Conservation (phyloP, 1,140 invertebrate species). For the Meloidogyne exigua region DNA sequence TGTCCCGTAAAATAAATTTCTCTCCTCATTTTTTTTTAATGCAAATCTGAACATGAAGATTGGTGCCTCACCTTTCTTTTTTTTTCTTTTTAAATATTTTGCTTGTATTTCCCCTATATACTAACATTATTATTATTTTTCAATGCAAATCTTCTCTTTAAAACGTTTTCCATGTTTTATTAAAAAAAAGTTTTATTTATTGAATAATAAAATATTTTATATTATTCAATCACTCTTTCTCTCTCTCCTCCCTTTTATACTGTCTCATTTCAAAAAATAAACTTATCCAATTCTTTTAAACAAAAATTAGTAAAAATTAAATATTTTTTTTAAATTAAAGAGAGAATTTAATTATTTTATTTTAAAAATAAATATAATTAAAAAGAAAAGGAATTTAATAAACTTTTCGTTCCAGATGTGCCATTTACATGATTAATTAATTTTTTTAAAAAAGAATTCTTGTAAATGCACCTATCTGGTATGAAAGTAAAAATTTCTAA, state of each 20-base stretch:
- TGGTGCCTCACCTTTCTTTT: not conserved
- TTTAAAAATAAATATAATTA: no score
- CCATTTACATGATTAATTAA: conserved; percentile 14
- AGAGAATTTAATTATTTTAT: no score
- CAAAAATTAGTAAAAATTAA: not conserved
- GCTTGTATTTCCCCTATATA: no score
- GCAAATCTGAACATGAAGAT: not conserved
- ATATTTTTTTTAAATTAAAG: no score
- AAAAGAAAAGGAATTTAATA: conserved; percentile 5
- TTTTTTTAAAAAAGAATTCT: not conserved
- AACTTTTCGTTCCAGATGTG: conserved; percentile 22
- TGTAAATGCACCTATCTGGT: conserved; percentile 24
- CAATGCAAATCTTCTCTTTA: not conserved
- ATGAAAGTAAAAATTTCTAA: conserved; percentile 10
- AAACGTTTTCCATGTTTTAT: not conserved
- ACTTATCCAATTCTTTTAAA: not conserved
- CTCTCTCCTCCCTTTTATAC: not conserved
- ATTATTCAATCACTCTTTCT: no score
- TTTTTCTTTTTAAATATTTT: not conserved
- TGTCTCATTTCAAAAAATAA: conserved; percentile 1
- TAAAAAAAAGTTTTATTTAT: not conserved
- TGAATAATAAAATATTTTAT: not conserved
- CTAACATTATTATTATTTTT: not conserved
- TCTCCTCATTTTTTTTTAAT: not conserved
- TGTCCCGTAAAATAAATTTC: not conserved